Conservation (phyloP, 30 jellyfish, hydroid and myxozoan species). For the Catostylus mosaicus region DNA sequence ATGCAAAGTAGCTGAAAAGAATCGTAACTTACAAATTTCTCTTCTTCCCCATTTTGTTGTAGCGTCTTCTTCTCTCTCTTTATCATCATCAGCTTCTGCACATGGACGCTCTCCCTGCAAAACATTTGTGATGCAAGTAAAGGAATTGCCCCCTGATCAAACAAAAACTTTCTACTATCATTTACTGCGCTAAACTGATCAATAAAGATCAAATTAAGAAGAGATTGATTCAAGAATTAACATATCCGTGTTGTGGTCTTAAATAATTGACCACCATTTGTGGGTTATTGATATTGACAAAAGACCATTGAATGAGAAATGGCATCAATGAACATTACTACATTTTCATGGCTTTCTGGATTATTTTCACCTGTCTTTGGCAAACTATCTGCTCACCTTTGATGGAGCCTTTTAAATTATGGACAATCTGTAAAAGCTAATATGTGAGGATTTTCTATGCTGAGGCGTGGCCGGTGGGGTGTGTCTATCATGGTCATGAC, state of each 20-base stretch:
- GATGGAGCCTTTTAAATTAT: background rate
- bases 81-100: constrained; percentile 27
- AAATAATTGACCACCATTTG: background rate
- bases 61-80: background rate
- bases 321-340: background rate
- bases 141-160: background rate
- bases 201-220: background rate
- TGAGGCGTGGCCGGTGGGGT: no score
- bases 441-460: no score
- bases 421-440: no score
- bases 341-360: background rate
- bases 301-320: background rate
- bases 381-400: background rate
- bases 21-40: constrained; percentile 30
- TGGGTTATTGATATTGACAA: background rate
- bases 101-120: constrained; percentile 20
- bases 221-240: background rate
- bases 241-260: background rate
- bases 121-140: background rate
- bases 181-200: background rate
- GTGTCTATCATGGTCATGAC: no score
- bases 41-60: constrained; percentile 16
- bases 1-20: background rate
- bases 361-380: background rate
- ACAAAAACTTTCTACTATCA: no score